Evolutionary conservation across 2,113 vertebrate species (phyloP), one percentile per base, ranked within the genome.

Genomic region (Psilopsiagon aurifrons): DNA sequence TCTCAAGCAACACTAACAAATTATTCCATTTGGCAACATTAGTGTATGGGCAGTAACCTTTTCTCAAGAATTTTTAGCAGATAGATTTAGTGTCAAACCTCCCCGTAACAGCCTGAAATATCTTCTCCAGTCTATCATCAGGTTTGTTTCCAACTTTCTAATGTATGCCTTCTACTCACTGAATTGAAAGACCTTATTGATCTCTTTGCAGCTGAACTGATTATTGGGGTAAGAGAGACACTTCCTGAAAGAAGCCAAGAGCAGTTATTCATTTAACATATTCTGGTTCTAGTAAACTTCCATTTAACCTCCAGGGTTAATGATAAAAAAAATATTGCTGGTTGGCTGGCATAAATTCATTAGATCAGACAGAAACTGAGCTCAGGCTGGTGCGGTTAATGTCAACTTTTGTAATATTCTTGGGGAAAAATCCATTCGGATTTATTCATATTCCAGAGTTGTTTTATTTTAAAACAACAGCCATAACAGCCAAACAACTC

Each of bases 161-260:
- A 97, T 94, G 64, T 63, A 86, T 92, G 87, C 85, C 64, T 95
- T 93, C 51, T 87, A 68, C 47, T 95, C 77, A 74, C 44, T 86
- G 87, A 84, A 94, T 95, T 76, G 91, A 83, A 95, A 93, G 94
- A 94, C 91, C 83, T 95, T 96, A 97, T 92, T 94, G 94, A 95
- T 95, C 85, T 92, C 88, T 87, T 90, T 86, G 67, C 85, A 94
- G 91, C 73, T 92, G 90, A 85, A 83, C 76, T 88, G 95, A 74
- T 94, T 96, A 90, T 80, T 95, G 95, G 94, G 92, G 77, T 92
- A 97, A 97, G 87, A 90, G 51, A 92, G 47, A 90, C 63, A 46
- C 57, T 86, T 90, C 28, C 62, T 94, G 83, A 91, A 88, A 92
- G 68, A 94, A 95, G 77, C 62, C 71, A 94, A 74, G 89, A 95